Evolutionary conservation across 2,797 vertebrate genomes (phyloP), one percentile per base, ranked within the genome.

Genomic region (Nyctibius grandis): DNA sequence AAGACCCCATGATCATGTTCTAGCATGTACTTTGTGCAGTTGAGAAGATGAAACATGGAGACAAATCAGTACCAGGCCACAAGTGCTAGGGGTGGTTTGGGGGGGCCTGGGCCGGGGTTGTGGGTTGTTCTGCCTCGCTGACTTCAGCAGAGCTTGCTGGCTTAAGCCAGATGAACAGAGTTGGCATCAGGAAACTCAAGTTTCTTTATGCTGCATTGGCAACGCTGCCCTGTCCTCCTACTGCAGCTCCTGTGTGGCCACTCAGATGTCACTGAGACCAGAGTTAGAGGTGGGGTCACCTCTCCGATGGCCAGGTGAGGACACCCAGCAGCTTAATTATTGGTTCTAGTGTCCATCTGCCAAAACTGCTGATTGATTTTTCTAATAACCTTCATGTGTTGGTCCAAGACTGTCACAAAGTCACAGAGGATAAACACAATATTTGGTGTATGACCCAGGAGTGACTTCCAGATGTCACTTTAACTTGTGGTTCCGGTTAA

Each of bases 401-500:
- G 36, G 20, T 29, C n/a, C 21, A 6, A 44, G 26, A 11, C n/a
- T 33, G 9, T 33, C 25, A 3, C 4, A 6, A 1, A 9, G 54
- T 16, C 38, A 11, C 29, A 15, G 38, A 67, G 34, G 19, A 34
- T 5, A 19, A n/a, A 17, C 6, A 8, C 33, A 44, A 17, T 10
- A 5, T 3, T 18, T 17, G 11, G 33, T n/a, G 19, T 34, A 44
- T 36, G 61, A 53, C 48, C n/a, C 38, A 12, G 53, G 22, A 42
- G n/a, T 15, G 23, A 33, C 45, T 20, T 34, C 7, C 31, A 56
- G 47, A 9, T 0, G 0, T 3, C 22, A 15, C 17, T n/a, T 26
- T 14, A 36, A 16, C 48, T 22, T 7, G 34, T 28, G 34, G 7
- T 16, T 63, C 15, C 18, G 44, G 11, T 21, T 44, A 4, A 33